Conservation (phyloP, 2,113 vertebrate species). For the Sinosuthora webbiana region DNA sequence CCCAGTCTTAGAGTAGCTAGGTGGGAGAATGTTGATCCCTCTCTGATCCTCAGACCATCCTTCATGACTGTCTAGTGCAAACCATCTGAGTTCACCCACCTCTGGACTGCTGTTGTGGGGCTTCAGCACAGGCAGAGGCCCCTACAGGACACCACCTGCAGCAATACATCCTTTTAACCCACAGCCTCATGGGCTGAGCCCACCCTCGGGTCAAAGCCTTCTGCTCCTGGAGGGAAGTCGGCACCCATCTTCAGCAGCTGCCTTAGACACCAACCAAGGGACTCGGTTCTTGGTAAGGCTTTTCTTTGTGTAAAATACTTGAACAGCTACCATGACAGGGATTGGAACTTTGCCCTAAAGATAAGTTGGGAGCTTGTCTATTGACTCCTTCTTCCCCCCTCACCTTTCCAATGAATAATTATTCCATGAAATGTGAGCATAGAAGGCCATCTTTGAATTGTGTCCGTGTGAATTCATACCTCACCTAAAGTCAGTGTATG, state of each 20-base stretch:
- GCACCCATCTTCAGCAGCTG: background rate
- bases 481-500: background rate
- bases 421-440: background rate
- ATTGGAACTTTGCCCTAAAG: background rate
- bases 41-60: background rate
- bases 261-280: background rate
- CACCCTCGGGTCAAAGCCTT: background rate
- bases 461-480: background rate
- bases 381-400: background rate
- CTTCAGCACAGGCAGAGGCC: background rate
- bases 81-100: background rate
- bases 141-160: background rate
- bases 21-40: background rate
- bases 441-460: background rate
- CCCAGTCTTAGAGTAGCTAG: background rate
- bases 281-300: background rate
- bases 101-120: background rate
- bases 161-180: background rate
- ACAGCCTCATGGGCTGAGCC: fast-evolving
- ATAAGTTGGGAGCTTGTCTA: background rate
- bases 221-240: background rate
- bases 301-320: background rate
- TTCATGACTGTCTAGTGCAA: background rate
- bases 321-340: background rate
- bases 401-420: background rate